A percentile compares a stretch with the other conserved stretches of the same genome.
phyloP scores from a whole-genome alignment of 2,113 vertebrate species.

The Arenaria interpres region DNA sequence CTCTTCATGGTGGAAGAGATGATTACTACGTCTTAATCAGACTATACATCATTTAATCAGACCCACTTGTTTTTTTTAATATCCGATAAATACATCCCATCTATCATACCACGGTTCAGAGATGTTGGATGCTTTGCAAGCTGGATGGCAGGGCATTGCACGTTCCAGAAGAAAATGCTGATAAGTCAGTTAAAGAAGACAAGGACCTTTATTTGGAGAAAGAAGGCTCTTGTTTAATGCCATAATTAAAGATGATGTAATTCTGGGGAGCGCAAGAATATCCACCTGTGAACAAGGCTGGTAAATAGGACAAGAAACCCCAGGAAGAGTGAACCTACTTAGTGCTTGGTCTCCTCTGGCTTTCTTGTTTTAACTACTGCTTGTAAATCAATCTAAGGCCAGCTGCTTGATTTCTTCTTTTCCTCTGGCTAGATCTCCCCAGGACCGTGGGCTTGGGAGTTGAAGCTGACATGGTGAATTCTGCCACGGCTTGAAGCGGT shows the following conservation, averaged over 20 bases:
- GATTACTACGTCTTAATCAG: conserved; percentile 25
- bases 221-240: not conserved
- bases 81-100: not conserved
- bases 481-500: not conserved
- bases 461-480: not conserved
- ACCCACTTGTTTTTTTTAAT: conserved; percentile 46
- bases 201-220: not conserved
- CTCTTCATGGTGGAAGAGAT: not conserved
- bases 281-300: not conserved
- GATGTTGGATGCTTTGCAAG: not conserved
- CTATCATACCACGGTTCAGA: not conserved
- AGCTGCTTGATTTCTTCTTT: not conserved
- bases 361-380: not conserved
- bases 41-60: conserved; percentile 38
- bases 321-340: not conserved
- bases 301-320: not conserved
- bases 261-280: not conserved
- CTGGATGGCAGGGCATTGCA: not conserved
- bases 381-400: not conserved
- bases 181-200: not conserved
- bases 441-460: not conserved
- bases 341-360: not conserved
- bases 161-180: not conserved
- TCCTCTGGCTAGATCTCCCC: not conserved
- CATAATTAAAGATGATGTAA: not conserved